Conservation (phyloP, 2,797 vertebrate species). For the Chelonia mydas region DNA sequence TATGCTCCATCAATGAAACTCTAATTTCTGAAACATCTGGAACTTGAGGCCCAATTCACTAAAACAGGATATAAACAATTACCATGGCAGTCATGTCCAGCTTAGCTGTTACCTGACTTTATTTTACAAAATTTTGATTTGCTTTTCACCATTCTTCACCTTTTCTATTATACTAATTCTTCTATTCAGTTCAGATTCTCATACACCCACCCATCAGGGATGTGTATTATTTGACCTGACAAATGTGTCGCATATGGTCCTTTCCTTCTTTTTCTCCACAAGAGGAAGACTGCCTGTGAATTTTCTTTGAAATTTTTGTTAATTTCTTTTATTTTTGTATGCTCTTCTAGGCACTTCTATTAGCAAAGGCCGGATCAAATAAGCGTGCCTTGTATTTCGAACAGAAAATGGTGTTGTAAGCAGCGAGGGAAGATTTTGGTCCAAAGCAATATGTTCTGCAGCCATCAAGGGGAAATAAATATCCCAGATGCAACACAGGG, state of each 20-base stretch:
- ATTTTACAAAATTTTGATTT: not conserved
- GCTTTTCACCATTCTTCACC: not conserved
- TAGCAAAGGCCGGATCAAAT: conserved; percentile 51
- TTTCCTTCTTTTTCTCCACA: not conserved
- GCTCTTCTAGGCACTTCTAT: conserved; percentile 29
- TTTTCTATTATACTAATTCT: not conserved
- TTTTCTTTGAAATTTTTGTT: not conserved
- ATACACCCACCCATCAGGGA: not conserved
- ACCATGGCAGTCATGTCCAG: not conserved
- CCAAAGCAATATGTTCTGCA: conserved; percentile 58
- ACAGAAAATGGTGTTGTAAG: conserved; percentile 41
- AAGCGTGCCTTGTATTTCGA: conserved; percentile 38
- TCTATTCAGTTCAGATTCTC: accelerated
- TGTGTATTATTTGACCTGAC: not conserved
- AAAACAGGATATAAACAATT: not conserved
- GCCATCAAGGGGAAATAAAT: conserved; percentile 61
- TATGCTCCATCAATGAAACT: not conserved
- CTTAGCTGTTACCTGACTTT: not conserved
- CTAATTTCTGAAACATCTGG: conserved; percentile 52
- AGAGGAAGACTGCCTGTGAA: not conserved
- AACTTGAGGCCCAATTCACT: not conserved
- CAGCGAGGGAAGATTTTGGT: conserved; percentile 28
- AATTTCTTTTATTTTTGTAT: conserved; percentile 4
- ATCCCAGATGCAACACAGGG: conserved; percentile 42
- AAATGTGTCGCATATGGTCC: not conserved